Evolutionary conservation across 2,888 invertebrate genomes (phyloP).

Genomic region (Eupithecia insigniata): DNA sequence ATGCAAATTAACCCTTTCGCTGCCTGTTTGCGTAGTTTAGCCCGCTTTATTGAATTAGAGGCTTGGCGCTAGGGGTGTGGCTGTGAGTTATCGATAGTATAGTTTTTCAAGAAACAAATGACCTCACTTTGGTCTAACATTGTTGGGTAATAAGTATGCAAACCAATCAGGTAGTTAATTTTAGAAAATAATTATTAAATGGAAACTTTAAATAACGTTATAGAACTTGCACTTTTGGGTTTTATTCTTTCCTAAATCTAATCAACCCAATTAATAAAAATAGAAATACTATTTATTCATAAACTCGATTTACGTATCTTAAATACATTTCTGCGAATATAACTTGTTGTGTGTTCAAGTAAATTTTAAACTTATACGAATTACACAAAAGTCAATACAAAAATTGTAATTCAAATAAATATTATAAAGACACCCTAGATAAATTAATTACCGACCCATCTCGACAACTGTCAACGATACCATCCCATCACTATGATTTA

Average conservation of each 20-base stretch:
- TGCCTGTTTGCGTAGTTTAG: slow-evolving; percentile 77
- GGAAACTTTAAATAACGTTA: background rate
- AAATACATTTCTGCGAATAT: background rate
- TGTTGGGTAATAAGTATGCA: background rate
- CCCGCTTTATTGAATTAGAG: slow-evolving; percentile 81
- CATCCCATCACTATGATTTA: slow-evolving; percentile 50
- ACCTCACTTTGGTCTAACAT: background rate
- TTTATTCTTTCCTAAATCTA: background rate
- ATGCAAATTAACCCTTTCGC: slow-evolving; percentile 84
- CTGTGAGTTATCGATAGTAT: slow-evolving; percentile 10
- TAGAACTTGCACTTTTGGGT: background rate
- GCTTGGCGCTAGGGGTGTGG: slow-evolving; percentile 48
- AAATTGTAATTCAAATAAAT: background rate
- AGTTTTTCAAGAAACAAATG: background rate
- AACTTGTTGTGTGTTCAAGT: background rate
- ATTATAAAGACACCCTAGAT: background rate
- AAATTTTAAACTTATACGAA: background rate
- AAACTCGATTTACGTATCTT: background rate
- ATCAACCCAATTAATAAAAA: background rate
- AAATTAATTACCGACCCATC: background rate
- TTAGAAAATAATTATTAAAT: background rate
- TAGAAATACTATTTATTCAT: background rate
- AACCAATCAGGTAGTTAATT: background rate
- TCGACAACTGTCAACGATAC: slow-evolving; percentile 12
- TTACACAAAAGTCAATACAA: background rate